Conservation (phyloP, 2,113 vertebrate species). For the Otocyon megalotis region DNA sequence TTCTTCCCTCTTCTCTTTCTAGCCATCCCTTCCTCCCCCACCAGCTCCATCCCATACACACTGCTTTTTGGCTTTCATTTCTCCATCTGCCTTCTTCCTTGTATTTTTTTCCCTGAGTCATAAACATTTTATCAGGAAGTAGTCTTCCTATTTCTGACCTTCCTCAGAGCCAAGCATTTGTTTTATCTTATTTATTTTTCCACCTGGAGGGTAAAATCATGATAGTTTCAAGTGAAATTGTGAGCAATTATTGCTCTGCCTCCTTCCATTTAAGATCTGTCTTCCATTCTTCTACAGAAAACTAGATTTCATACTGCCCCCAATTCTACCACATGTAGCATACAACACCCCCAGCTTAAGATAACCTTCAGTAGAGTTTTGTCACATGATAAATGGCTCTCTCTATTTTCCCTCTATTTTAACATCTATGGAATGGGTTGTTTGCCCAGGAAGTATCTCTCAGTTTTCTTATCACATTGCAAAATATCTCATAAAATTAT, state of each 20-base stretch:
- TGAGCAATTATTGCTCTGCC: background rate
- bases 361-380: background rate
- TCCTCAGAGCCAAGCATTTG: constrained; percentile 15
- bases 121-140: constrained; percentile 74
- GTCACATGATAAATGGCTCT: background rate
- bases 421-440: background rate
- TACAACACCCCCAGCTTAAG: background rate
- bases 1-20: constrained; percentile 53
- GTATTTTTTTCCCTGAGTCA: constrained; percentile 67
- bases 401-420: background rate
- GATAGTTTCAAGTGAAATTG: background rate
- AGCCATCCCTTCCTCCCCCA: background rate
- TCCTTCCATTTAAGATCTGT: background rate
- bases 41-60: background rate
- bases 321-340: background rate
- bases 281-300: background rate
- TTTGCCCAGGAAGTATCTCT: background rate
- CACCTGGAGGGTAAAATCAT: background rate
- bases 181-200: constrained; percentile 45
- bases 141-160: constrained; percentile 41
- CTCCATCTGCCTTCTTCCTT: constrained; percentile 77
- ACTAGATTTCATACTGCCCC: background rate
- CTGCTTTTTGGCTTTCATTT: constrained; percentile 62
- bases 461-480: background rate
- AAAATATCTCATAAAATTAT: constrained; percentile 12